Base-by-base conservation (phyloP, 92 coral and sea anemone genomes). In the Porites lobata region DNA sequence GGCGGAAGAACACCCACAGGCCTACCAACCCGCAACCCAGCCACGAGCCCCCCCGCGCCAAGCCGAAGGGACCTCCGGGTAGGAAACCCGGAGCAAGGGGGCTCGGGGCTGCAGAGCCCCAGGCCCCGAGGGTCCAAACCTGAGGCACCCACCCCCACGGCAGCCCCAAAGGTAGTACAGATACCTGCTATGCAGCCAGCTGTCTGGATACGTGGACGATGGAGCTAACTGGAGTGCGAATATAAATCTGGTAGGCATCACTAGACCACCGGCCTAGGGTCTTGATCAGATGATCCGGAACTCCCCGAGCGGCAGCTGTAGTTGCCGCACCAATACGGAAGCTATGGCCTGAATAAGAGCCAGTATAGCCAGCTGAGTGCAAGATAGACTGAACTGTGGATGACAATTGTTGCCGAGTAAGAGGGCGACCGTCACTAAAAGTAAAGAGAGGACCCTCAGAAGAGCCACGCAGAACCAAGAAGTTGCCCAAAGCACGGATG, bases 241-340 rank as follows among this genome's bases (percentile, higher is more conserved):
- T 74, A 20, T 74, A 51, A 57, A 74, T 50, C 62, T 74, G 78
- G 38, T 51, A 74, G 5, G 78, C 78, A 6, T 74, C 78, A n/a
- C 78, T 74, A 7, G 88, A 87, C 88, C 88, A 80, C 9, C 50
- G 50, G 12, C 73, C 73, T 11, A 68, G 14, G 11, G 73, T 68
- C 73, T 68, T 68, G 47, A 68, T 68, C 10, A 68, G 50, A 9
- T 68, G 73, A 68, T 90, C 75, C 17, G 20, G 78, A 69, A 79
- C 91, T 75, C 50, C 89, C 76, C 61, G 84, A 84, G 86, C 69
- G 4, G 95, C 95, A 32, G 86, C 91, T 0, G 95, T 89, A 10
- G 81, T 89, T 7, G 93, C 93, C 18, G 93, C 93, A 2, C 95
- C 95, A 76, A 85, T 89, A 5, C 91, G 68, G 64, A 85, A 92